These are phyloP conservation scores for Montifringilla adamsi DNA, from an alignment of 2,113 vertebrate genomes.

Conservation along the genomic window DNA sequence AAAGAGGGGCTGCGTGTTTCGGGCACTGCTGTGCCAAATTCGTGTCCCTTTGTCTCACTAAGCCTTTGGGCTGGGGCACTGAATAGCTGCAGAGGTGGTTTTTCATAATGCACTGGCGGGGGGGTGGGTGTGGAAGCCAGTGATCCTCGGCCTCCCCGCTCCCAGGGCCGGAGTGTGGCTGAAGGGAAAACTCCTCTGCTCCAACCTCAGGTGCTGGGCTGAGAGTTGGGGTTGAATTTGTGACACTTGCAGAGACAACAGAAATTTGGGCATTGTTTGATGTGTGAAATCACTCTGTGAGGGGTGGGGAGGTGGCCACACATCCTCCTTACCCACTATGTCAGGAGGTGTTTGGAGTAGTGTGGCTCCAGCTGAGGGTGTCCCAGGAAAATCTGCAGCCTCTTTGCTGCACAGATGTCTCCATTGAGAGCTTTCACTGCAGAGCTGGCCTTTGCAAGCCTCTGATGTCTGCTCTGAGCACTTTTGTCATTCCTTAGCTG, in stretches of 20 bases:
- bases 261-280: accelerated
- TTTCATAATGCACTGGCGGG: neutral
- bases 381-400: neutral
- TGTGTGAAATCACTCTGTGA: neutral
- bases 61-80: conserved; percentile 27
- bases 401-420: neutral
- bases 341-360: neutral
- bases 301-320: neutral
- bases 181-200: neutral
- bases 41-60: conserved; percentile 12
- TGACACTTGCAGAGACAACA: neutral
- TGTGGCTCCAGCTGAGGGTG: neutral
- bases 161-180: neutral
- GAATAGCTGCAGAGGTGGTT: conserved; percentile 29
- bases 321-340: accelerated
- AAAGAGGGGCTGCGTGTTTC: neutral
- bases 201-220: neutral
- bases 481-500: accelerated
- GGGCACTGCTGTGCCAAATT: neutral
- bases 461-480: neutral
- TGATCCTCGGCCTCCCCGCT: neutral
- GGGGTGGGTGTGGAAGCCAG: neutral
- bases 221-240: neutral
- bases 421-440: neutral
- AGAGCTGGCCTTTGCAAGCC: neutral